phyloP scores from a whole-genome alignment of 1,140 invertebrate species.

The Euwallacea similis region DNA sequence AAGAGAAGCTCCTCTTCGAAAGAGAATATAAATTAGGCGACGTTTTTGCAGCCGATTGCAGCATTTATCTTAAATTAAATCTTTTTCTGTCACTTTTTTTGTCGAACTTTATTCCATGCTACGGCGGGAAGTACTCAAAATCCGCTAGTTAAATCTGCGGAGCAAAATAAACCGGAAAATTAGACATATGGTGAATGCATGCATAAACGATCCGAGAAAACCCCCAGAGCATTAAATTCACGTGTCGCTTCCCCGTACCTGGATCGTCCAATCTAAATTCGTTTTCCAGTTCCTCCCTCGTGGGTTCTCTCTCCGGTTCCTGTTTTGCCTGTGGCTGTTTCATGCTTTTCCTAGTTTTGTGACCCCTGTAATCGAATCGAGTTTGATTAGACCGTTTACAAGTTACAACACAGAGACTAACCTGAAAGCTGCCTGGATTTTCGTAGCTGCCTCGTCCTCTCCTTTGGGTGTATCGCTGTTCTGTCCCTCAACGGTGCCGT shows the following conservation, averaged over 20 bases:
- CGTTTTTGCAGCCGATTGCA: too few species aligned
- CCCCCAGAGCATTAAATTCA: too few species aligned
- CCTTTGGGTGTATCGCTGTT: conserved; percentile 4
- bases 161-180: too few species aligned
- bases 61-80: too few species aligned
- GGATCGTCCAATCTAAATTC: conserved; percentile 77
- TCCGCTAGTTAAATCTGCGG: too few species aligned
- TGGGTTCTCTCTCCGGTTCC: conserved; percentile 61
- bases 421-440: conserved; percentile 71
- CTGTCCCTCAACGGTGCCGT: conserved; percentile 20
- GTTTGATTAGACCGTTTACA: neutral
- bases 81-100: too few species aligned
- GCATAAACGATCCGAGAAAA: too few species aligned
- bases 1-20: too few species aligned
- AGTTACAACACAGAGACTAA: neutral
- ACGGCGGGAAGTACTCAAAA: too few species aligned
- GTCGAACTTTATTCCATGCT: too few species aligned
- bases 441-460: conserved; percentile 63
- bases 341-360: conserved; percentile 67
- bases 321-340: conserved; percentile 55
- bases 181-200: too few species aligned
- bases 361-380: conserved; percentile 53
- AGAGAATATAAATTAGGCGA: too few species aligned
- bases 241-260: conserved; percentile 58
- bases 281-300: conserved; percentile 70